These are phyloP conservation scores for Takifugu flavidus DNA, from an alignment of 2,113 vertebrate genomes.

Conservation along the genomic window DNA sequence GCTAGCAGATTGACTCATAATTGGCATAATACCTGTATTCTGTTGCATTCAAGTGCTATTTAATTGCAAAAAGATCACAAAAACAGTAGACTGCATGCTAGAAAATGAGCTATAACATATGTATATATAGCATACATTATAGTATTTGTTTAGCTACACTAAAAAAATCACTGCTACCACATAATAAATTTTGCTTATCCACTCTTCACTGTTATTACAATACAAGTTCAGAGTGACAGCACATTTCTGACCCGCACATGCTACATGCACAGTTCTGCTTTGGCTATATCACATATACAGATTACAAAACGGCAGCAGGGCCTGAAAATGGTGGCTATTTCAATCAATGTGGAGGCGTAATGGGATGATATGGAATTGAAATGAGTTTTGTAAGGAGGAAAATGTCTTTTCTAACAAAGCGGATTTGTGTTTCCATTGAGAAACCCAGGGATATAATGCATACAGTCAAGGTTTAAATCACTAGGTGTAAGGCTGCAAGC, in stretches of 20 bases:
- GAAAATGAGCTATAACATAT: too few relatives aligned
- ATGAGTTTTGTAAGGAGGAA: conserved; percentile 56
- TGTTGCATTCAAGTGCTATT: too few relatives aligned
- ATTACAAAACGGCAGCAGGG: conserved; percentile 30
- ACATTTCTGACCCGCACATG: neutral
- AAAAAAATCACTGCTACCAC: too few relatives aligned
- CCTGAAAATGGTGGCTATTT: conserved; percentile 58
- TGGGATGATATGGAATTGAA: conserved; percentile 65
- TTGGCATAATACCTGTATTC: too few relatives aligned
- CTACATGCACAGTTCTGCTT: conserved; percentile 18
- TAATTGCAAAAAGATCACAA: too few relatives aligned
- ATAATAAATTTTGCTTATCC: too few relatives aligned
- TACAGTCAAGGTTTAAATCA: conserved; percentile 34
- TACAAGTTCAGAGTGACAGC: too few relatives aligned
- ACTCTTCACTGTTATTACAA: too few relatives aligned
- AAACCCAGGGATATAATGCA: conserved; percentile 40
- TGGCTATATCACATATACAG: conserved; percentile 28
- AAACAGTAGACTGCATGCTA: too few relatives aligned
- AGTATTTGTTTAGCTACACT: too few relatives aligned
- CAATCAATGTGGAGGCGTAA: conserved; percentile 63
- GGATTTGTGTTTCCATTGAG: conserved; percentile 58
- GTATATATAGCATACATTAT: too few relatives aligned
- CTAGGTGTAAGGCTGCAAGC: conserved; percentile 24
- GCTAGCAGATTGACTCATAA: too few relatives aligned
- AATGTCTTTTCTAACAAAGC: conserved; percentile 63